Base-by-base conservation (phyloP, 2,113 vertebrate genomes). In the Paramormyrops kingsleyae region DNA sequence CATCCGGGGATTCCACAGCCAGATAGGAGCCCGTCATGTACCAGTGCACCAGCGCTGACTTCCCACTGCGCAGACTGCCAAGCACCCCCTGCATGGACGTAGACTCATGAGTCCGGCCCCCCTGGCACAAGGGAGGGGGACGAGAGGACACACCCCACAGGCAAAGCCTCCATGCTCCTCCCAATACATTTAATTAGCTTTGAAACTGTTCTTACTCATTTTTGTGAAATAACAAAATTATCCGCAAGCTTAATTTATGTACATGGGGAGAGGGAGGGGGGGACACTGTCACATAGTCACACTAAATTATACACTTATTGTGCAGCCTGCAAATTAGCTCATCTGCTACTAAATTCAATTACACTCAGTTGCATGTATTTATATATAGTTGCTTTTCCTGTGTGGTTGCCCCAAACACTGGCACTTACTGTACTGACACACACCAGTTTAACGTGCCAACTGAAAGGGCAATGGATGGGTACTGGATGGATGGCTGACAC, bases 21-120 rank as follows among this genome's bases (percentile, higher is more conserved):
- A 96, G 94, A 46, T 99, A 99, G 91, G 97, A 97, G 88, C 98
- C 98, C 0, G 97, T 99, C 92, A 99, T 96, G 96, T 98, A 99
- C 91, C 97, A 97, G 91, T 99, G 97, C 87, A 99, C 97, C 5
- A 99, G 96, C 0, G 98, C 97, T 0, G 98, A 97, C 93, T 97
- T 99, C 90, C 97, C 98, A 0, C 98, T 99, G 92, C 95, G 96
- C 77, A 95, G 91, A 90, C 96, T 97, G 39, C 98, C 98, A 93
- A 99, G 95, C 92, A 99, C 94, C 0, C 97, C 98, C 98, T 99
- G 93, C 2, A 52, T 59, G 93, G 50, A 92, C 44, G 19, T 59
- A 91, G 91, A 91, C 47, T 19, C 50, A 50, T 87, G 85, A 87
- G 85, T 27, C 50, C 0, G 1, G 15, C 49, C 7, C n/a, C n/a